A percentile compares a stretch with the other conserved stretches of the same genome.
phyloP scores from a whole-genome alignment of 37 sponge, comb jelly and placozoan genomes.

The Eunapius fragilis region DNA sequence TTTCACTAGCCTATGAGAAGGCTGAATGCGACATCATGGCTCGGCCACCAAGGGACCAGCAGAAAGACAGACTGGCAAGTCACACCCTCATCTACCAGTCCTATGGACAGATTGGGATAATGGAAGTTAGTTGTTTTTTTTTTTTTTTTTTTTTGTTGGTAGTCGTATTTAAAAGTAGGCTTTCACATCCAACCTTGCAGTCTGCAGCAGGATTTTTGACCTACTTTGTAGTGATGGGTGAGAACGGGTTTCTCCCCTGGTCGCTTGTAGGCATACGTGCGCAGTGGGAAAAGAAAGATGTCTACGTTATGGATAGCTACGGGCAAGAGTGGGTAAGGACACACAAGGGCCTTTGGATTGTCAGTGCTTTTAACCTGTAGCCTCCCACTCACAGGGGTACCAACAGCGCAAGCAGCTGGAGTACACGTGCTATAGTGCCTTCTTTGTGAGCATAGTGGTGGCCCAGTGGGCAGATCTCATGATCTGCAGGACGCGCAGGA shows the following conservation, averaged over 20 bases:
- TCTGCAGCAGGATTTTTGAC: slow-evolving; percentile 93
- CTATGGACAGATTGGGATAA: slow-evolving; percentile 96
- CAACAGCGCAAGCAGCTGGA: slow-evolving; percentile 82
- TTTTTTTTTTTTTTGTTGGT: too few relatives aligned
- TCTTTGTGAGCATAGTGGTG: slow-evolving; percentile 95
- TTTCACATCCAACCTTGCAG: slow-evolving; percentile 11
- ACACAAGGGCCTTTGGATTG: neutral
- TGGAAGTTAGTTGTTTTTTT: slow-evolving; percentile 52
- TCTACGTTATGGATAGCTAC: slow-evolving; percentile 88
- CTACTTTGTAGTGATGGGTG: slow-evolving; percentile 96
- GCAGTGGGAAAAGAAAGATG: slow-evolving; percentile 80
- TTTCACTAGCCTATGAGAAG: slow-evolving; percentile 96
- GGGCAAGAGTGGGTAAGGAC: slow-evolving; percentile 91
- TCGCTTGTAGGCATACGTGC: slow-evolving; percentile 64
- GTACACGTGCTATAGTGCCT: slow-evolving; percentile 91
- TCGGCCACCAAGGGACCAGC: slow-evolving; percentile 87
- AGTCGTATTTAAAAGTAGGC: neutral
- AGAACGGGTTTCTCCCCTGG: slow-evolving; percentile 89
- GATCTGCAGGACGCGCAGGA: slow-evolving; percentile 92
- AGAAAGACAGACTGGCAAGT: slow-evolving; percentile 87
- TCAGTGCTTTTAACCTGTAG: too few relatives aligned
- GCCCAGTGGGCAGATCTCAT: slow-evolving; percentile 98
- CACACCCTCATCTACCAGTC: slow-evolving; percentile 80
- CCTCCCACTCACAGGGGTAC: slow-evolving; percentile 57
- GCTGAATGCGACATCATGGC: slow-evolving; percentile 98